phyloP scores from a whole-genome alignment of 1,140 invertebrate genomes.

The Conus betulinus region DNA sequence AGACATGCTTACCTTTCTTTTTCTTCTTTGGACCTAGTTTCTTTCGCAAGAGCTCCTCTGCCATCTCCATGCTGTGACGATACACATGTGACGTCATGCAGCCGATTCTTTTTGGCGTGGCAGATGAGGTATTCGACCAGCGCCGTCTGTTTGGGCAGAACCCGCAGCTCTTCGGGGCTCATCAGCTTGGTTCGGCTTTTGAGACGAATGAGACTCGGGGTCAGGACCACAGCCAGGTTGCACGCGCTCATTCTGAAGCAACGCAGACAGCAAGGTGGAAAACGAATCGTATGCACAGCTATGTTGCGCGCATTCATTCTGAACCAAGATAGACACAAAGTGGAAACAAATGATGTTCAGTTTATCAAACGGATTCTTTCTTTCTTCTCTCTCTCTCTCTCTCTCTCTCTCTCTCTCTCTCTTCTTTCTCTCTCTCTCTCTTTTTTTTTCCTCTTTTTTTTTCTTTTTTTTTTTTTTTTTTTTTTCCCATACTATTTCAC shows the following conservation, averaged over 20 bases:
- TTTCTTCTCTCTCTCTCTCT: no score
- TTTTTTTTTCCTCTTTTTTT: no score
- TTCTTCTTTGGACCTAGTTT: background rate
- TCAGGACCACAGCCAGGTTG: constrained; percentile 26
- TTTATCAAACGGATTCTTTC: no score
- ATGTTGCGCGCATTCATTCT: no score
- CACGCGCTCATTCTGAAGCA: constrained; percentile 20
- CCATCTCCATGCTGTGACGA: background rate
- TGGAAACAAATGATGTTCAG: no score
- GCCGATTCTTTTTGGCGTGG: background rate
- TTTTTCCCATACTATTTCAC: no score
- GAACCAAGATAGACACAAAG: no score
- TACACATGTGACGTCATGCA: constrained; percentile 9
- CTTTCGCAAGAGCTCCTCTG: background rate
- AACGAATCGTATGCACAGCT: no score
- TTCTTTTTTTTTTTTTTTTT: no score
- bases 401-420: no score
- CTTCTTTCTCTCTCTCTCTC: no score
- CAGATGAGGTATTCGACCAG: constrained; percentile 31
- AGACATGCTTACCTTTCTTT: background rate
- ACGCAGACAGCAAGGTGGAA: background rate
- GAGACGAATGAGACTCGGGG: constrained; percentile 30
- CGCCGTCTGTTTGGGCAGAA: constrained; percentile 21
- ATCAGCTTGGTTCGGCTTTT: constrained; percentile 24
- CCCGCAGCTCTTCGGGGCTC: constrained; percentile 9